phyloP scores from a whole-genome alignment of 1,140 invertebrate species.

The Papilio glaucus region DNA sequence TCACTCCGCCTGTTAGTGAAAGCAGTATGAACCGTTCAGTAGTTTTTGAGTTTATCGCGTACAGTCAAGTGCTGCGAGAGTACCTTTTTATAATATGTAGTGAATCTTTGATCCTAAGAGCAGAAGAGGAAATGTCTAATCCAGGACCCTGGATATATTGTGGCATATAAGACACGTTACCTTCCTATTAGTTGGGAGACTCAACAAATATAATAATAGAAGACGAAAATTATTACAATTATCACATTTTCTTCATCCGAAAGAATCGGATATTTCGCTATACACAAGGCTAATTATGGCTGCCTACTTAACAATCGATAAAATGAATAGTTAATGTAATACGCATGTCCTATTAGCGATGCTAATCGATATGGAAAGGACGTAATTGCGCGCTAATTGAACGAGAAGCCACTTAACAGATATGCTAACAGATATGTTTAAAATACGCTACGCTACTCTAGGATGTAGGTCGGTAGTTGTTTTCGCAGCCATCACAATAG shows the following conservation, averaged over 20 bases:
- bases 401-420: slow-evolving; percentile 6
- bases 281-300: neutral
- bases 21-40: too few relatives aligned
- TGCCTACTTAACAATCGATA: slow-evolving; percentile 8
- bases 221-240: neutral
- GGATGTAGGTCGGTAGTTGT: slow-evolving; percentile 41
- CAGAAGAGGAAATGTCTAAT: too few relatives aligned
- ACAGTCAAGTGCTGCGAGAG: too few relatives aligned
- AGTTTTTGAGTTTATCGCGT: too few relatives aligned
- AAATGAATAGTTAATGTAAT: slow-evolving; percentile 26
- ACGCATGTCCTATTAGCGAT: neutral
- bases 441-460: neutral
- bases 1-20: too few relatives aligned
- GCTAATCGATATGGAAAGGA: slow-evolving; percentile 6
- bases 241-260: neutral
- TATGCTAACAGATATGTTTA: neutral
- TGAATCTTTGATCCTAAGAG: too few relatives aligned
- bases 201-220: too few relatives aligned
- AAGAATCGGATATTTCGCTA: neutral
- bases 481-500: slow-evolving; percentile 46
- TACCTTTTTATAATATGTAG: too few relatives aligned
- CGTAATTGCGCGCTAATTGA: slow-evolving; percentile 1
- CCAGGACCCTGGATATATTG: too few relatives aligned
- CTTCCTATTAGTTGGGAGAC: too few relatives aligned
- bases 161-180: too few relatives aligned